A percentile compares a stretch with the other conserved stretches of the same genome.
phyloP scores from a whole-genome alignment of 2,888 invertebrate genomes.

The Syrphus vitripennis region DNA sequence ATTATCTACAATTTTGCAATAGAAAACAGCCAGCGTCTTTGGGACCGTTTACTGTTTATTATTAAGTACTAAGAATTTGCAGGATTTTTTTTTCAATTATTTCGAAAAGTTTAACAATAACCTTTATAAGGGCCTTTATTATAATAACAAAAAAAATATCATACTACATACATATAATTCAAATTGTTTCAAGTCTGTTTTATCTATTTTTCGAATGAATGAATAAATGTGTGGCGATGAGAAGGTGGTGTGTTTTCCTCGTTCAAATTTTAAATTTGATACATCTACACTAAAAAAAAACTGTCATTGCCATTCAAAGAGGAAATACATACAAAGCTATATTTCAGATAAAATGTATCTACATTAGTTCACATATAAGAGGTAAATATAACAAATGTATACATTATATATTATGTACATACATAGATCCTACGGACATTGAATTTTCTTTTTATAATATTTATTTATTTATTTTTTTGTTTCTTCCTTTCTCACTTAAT shows the following conservation, averaged over 20 bases:
- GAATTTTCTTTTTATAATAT: constrained; percentile 65
- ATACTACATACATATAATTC: too few relatives aligned
- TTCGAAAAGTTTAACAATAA: too few relatives aligned
- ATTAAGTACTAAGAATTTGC: too few relatives aligned
- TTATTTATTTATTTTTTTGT: constrained; percentile 57
- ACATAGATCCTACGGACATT: neutral
- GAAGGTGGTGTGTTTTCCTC: neutral
- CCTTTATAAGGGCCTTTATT: too few relatives aligned
- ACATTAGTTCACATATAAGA: neutral
- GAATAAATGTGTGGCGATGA: neutral
- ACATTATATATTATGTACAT: too few relatives aligned
- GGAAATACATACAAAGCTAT: too few relatives aligned
- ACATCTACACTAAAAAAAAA: neutral
- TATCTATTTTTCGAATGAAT: neutral
- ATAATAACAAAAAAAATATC: too few relatives aligned
- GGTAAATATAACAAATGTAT: neutral
- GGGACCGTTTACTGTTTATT: too few relatives aligned
- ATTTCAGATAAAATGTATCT: constrained; percentile 49
- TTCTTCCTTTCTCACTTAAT: constrained; percentile 69
- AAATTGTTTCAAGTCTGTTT: neutral
- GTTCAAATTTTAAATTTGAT: neutral
- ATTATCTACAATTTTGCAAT: too few relatives aligned
- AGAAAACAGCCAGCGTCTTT: too few relatives aligned
- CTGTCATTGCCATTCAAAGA: neutral
- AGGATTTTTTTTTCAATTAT: too few relatives aligned